Evolutionary conservation across 2,888 invertebrate species (phyloP).

Genomic region (Antheraea assamensis): DNA sequence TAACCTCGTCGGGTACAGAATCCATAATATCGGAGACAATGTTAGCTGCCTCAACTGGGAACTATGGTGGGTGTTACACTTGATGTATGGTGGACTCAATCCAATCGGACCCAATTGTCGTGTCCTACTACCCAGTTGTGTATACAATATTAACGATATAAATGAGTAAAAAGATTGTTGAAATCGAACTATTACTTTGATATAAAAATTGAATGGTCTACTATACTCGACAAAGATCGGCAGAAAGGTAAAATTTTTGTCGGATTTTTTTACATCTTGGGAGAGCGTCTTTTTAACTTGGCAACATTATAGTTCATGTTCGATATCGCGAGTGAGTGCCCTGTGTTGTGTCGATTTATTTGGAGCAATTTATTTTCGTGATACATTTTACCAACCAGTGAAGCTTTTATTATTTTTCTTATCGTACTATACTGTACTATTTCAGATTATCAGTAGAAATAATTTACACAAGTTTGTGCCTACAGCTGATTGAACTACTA

Average conservation of each 20-base stretch:
- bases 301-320: slow-evolving; percentile 48
- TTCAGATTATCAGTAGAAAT: slow-evolving; percentile 14
- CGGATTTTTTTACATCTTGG: not conserved
- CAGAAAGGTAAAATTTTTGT: not conserved
- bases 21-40: too few species aligned
- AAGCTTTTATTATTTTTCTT: slow-evolving; percentile 34
- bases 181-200: not conserved
- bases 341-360: slow-evolving; percentile 48
- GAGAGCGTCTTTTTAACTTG: not conserved
- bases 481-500: slow-evolving; percentile 22
- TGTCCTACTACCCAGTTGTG: not conserved
- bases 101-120: too few species aligned
- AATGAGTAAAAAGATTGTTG: not conserved
- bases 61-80: too few species aligned
- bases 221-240: not conserved
- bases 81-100: too few species aligned
- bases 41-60: too few species aligned
- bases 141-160: not conserved
- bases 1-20: too few species aligned
- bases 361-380: slow-evolving; percentile 47
- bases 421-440: slow-evolving; percentile 30
- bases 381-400: slow-evolving; percentile 50
- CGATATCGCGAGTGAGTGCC: slow-evolving; percentile 43
- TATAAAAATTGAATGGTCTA: not conserved
- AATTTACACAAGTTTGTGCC: slow-evolving; percentile 34